phyloP scores from a whole-genome alignment of 2,797 vertebrate species.

The Botia almorhae region DNA sequence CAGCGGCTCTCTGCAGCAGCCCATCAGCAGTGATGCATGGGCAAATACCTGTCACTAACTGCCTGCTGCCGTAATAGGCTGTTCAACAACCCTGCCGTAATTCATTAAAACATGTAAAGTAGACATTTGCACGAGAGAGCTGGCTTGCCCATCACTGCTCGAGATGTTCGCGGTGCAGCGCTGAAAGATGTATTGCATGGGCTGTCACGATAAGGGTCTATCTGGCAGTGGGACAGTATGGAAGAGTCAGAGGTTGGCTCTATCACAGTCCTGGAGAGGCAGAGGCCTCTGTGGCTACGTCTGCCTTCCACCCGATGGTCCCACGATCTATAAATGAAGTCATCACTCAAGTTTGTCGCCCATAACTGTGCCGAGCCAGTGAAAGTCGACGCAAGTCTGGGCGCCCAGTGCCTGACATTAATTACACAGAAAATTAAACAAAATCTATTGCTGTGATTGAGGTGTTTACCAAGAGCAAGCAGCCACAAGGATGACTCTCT shows the following conservation, averaged over 20 bases:
- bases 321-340: slow-evolving; percentile 59
- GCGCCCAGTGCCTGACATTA: slow-evolving; percentile 41
- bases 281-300: slow-evolving; percentile 59
- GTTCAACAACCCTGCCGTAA: slow-evolving; percentile 49
- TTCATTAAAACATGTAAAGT: slow-evolving; percentile 61
- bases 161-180: slow-evolving; percentile 46
- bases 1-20: slow-evolving; percentile 39
- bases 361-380: slow-evolving; percentile 48
- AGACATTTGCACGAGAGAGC: slow-evolving; percentile 48
- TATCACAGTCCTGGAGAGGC: slow-evolving; percentile 70
- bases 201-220: slow-evolving; percentile 72
- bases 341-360: slow-evolving; percentile 59
- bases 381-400: slow-evolving; percentile 47
- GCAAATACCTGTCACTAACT: slow-evolving; percentile 51
- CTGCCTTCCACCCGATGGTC: slow-evolving; percentile 52
- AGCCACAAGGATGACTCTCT: slow-evolving; percentile 37
- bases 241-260: slow-evolving; percentile 68
- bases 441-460: slow-evolving; percentile 57
- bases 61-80: slow-evolving; percentile 44
- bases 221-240: slow-evolving; percentile 66
- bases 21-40: slow-evolving; percentile 50
- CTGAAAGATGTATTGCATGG: slow-evolving; percentile 67
- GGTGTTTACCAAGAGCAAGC: slow-evolving; percentile 49
- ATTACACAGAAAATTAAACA: slow-evolving; percentile 60
- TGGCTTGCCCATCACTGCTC: slow-evolving; percentile 57